Evolutionary conservation across 2,113 vertebrate genomes (phyloP).

Genomic region (Gasterosteus nipponicus): DNA sequence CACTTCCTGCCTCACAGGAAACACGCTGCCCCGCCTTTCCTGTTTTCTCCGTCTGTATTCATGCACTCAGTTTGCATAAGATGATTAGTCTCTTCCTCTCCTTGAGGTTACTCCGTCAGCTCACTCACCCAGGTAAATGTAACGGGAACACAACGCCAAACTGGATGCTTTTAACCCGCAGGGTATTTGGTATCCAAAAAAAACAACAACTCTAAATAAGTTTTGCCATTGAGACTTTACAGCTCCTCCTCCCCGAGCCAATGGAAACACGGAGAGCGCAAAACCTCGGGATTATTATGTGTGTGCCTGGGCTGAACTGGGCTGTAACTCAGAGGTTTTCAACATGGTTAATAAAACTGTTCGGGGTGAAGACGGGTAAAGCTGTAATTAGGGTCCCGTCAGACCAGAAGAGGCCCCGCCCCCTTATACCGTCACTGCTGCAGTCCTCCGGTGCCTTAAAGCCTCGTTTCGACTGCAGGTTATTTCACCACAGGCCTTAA

Average conservation of each 20-base stretch:
- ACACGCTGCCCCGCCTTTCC: slow-evolving; percentile 74
- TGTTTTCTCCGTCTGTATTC: slow-evolving; percentile 51
- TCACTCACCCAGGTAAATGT: background rate
- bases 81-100: slow-evolving; percentile 5
- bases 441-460: slow-evolving; percentile 35
- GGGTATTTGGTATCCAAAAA: background rate
- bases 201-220: background rate
- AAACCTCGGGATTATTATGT: slow-evolving; percentile 51
- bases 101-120: background rate
- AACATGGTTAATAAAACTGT: slow-evolving; percentile 45
- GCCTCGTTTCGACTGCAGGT: slow-evolving; percentile 50
- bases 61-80: background rate
- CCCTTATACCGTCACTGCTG: background rate
- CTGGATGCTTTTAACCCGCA: background rate
- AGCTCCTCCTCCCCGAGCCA: slow-evolving; percentile 5
- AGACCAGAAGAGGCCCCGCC: slow-evolving; percentile 28
- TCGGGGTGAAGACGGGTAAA: slow-evolving; percentile 33
- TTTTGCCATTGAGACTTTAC: background rate
- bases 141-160: background rate
- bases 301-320: slow-evolving; percentile 29
- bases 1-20: slow-evolving; percentile 78
- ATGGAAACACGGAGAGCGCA: slow-evolving; percentile 35
- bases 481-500: slow-evolving; percentile 27
- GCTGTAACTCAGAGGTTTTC: slow-evolving; percentile 45
- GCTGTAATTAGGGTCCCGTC: slow-evolving; percentile 46